Base-by-base conservation (phyloP, 2,888 invertebrate species). In the Hypselothyrea guttata region DNA sequence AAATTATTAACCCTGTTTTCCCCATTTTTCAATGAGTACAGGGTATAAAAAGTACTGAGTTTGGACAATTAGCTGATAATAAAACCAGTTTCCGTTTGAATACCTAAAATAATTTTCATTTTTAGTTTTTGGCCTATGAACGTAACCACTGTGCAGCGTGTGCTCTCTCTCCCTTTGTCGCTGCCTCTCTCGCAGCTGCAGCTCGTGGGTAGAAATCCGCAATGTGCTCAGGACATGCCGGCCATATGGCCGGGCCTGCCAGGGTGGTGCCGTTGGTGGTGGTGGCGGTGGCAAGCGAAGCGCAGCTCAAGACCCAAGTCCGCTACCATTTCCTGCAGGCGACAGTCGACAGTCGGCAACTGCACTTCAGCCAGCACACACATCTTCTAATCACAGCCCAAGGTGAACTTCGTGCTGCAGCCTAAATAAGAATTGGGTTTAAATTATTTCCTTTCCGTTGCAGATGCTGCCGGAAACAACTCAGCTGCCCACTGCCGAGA, bases 201-300 rank as follows among this genome's bases (percentile, higher is more conserved):
- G 59, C 45, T 58, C 35, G 74, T 51, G 79, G 60, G 61, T 56
- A 64, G 78, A 60, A 84, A 79, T 84, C 78, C 75, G 82, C 78
- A 79, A 77, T 84, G 71, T 79, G 78, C 77, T 71, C 68, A 74
- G 75, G 60, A 77, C 66, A 66, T 79, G 78, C 60, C 53, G 57
- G 57, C 67, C 78, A 79, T 79, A 79, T 79, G 84, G 68, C 54
- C 57, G 28, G 44, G 47, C 59, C 33, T 56, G 46, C 38, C 42
- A 52, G 38, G 38, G 38, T 38, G 38, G 35, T 37, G 16, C 12
- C 44, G 61, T 4, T 4, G 15, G 7, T 35, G 75, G 72, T 74
- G 78, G 68, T 55, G 65, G 54, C 46, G 28, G 42, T 46, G 37
- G 22, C 70, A 73, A 74, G 62, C 61, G 61, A 65, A 70, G 71